Conservation (phyloP, 2,797 vertebrate species). For the Pachyuromys duprasi region DNA sequence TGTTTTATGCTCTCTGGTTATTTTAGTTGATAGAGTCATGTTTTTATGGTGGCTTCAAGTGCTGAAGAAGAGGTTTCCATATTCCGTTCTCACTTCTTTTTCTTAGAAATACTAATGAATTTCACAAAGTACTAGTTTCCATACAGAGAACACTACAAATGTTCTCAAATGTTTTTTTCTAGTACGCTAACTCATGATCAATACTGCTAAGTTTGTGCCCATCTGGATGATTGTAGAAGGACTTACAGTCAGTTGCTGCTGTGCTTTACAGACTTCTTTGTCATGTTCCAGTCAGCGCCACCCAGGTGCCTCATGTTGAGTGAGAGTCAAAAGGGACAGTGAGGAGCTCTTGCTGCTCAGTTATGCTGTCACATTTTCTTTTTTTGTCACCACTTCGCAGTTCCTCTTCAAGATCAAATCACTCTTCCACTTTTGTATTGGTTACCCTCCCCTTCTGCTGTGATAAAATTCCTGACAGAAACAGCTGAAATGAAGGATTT, state of each 20-base stretch:
- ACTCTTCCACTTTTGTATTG: not conserved
- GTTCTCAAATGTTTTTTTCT: not conserved
- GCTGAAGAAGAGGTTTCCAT: not conserved
- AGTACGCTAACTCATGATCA: not conserved
- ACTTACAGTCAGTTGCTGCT: not conserved
- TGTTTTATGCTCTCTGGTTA: not conserved
- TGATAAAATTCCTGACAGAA: not conserved
- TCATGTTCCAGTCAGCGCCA: not conserved
- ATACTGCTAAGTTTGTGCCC: not conserved
- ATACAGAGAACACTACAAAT: not conserved
- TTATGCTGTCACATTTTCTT: too few species aligned
- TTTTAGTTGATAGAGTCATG: not conserved
- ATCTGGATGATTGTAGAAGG: not conserved
- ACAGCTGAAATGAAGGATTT: not conserved
- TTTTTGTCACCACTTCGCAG: not conserved
- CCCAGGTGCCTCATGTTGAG: not conserved
- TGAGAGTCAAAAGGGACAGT: not conserved
- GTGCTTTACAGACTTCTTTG: not conserved
- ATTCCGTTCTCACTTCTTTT: not conserved
- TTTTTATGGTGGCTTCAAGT: not conserved
- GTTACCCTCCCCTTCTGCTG: not conserved
- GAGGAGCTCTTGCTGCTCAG: not conserved
- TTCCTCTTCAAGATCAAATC: not conserved
- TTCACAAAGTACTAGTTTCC: not conserved
- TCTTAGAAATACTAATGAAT: not conserved